Evolutionary conservation across 2,113 vertebrate genomes (phyloP), one percentile per base, ranked within the genome.

Genomic region (Prunella himalayana): DNA sequence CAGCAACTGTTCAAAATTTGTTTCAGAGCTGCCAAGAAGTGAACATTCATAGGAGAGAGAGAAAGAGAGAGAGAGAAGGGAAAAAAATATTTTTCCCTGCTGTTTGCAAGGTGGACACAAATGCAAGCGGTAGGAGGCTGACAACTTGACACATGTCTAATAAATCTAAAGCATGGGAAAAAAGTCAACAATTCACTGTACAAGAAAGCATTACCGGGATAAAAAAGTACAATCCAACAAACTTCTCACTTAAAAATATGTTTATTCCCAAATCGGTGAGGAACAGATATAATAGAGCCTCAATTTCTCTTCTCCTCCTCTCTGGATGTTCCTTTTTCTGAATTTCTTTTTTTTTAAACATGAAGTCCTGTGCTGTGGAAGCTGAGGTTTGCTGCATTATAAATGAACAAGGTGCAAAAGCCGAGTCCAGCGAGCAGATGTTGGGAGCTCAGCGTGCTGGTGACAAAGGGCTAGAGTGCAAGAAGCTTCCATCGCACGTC

Each of bases 61-160:
- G 68, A 86, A 71, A 93, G 82, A 87, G 92, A 95, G 94, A 92
- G 88, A 96, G 96, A 94, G 92, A 96, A 88, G 76, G 82, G 41
- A 97, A 97, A 97, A 87, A 97, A 98, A 97, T 96, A 96, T 97
- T 97, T 98, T 97, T 97, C 95, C 97, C 93, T 96, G 97, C 97
- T 98, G 97, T 98, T 98, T 98, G 97, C 98, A 98, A 98, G 98
- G 98, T 98, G 98, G 98, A 98, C 97, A 98, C 97, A 98, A 98
- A 97, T 97, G 97, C 96, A 95, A 95, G 85, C 97, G 10, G 97
- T 97, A 95, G 98, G 98, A 98, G 97, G 97, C 77, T 98, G 97
- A 98, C 98, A 98, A 95, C 93, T 97, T 98, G 98, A 98, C 97
- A 98, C 96, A 97, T 98, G 97, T 98, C 98, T 98, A 98, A 97